Conservation (phyloP, 2,797 vertebrate species). For the Crocidura indochinensis region DNA sequence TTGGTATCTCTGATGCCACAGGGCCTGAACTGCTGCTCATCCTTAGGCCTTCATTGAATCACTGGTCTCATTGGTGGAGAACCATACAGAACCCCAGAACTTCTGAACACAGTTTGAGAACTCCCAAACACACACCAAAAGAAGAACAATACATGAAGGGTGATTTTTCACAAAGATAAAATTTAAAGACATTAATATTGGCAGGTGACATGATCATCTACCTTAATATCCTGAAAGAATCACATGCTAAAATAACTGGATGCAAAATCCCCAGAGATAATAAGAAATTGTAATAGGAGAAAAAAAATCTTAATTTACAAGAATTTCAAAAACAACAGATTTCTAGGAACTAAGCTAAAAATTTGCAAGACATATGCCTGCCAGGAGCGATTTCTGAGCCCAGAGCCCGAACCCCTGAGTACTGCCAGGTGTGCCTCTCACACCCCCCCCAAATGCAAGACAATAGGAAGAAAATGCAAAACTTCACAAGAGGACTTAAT, state of each 20-base stretch:
- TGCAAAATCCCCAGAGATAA: slow-evolving; percentile 29
- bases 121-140: no score
- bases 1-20: no score
- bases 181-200: slow-evolving; percentile 34
- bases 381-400: no score
- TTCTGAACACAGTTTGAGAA: no score
- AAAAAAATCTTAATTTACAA: not conserved
- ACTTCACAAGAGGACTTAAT: not conserved
- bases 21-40: no score
- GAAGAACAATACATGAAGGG: not conserved
- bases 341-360: not conserved
- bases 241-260: not conserved
- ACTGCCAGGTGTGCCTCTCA: no score
- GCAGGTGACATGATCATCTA: not conserved
- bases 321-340: not conserved
- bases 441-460: no score
- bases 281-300: not conserved
- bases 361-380: not conserved
- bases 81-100: no score
- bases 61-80: no score
- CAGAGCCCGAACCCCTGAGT: no score
- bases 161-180: not conserved
- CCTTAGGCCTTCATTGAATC: no score
- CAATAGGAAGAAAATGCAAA: not conserved
- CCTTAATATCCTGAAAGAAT: not conserved